Percentiles rank a stretch among this genome's conserved stretches.
These are phyloP conservation scores for Istiophorus platypterus DNA, from an alignment of 2,113 vertebrate genomes.

Conservation along the genomic window DNA sequence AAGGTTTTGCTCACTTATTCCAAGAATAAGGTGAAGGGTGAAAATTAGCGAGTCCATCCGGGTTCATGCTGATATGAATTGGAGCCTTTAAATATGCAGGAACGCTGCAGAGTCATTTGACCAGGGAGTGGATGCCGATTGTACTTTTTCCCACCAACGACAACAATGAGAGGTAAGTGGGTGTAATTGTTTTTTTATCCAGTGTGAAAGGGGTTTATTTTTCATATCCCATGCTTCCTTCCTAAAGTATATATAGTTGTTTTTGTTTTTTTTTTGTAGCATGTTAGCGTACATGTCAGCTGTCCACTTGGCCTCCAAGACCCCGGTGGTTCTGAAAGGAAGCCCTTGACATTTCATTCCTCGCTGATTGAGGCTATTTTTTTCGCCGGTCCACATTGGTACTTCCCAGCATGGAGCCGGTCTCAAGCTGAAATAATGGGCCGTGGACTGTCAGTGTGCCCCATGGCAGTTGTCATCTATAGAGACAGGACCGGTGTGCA, in stretches of 20 bases:
- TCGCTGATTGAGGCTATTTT: constrained; percentile 43
- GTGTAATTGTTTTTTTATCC: no score
- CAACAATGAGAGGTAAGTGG: no score
- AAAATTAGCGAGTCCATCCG: no score
- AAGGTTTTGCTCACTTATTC: no score
- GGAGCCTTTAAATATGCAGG: no score
- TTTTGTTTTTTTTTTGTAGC: background rate
- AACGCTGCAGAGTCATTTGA: no score
- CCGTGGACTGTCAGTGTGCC: constrained; percentile 27
- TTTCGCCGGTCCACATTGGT: constrained; percentile 21
- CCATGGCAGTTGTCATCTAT: constrained; percentile 42
- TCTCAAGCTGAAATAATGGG: constrained; percentile 61
- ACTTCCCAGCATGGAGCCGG: constrained; percentile 22
- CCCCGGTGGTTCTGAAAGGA: constrained; percentile 14
- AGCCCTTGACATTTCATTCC: constrained; percentile 24
- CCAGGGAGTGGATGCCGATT: no score
- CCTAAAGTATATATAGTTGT: background rate
- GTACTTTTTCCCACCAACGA: no score
- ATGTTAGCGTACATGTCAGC: constrained; percentile 27
- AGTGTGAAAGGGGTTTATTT: no score
- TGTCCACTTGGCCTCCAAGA: constrained; percentile 23
- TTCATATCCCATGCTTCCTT: background rate
- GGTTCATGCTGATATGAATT: no score
- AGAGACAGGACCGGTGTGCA: constrained; percentile 14
- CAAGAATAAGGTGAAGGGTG: no score